Base-by-base conservation (phyloP, 2,797 vertebrate genomes). In the Sardinella longiceps region DNA sequence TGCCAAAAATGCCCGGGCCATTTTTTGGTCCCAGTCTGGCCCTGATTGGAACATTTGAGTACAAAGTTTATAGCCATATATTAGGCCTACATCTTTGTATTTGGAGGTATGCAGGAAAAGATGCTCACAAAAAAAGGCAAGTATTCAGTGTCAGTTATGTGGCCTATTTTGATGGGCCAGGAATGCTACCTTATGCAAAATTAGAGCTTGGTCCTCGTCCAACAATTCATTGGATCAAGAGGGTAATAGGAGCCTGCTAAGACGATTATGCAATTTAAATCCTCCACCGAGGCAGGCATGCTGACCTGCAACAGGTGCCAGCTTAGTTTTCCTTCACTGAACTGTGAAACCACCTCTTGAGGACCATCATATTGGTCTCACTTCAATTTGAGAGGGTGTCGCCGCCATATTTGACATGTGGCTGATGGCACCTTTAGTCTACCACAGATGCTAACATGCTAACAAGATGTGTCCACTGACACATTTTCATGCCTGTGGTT, bases 201-300 rank as follows among this genome's bases (percentile, higher is more conserved):
- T 39, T 39, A 77, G 5, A 6, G 18, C 70, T 77, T 77, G 70
- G 70, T 39, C 18, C 5, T 43, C 20, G 37, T 77, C 70, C 70
- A 77, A 77, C 5, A 23, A 43, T 77, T 77, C 20, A 74, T 74
- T 23, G 70, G 33, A 77, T 77, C 70, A 43, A 18, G 70, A 23
- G 33, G 20, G 70, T 43, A 77, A 77, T 43, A 39, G 33, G 70
- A 77, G 20, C 70, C 70, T 77, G 70, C 70, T 77, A 39, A 77
- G 70, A 77, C 3, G 33, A 6, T 77, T 77, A 43, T 33, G 70
- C 70, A 77, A 77, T 77, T 77, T 77, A 23, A 77, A 77, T 20
- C 70, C 70, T 77, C 37, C 5, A 18, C 37, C 37, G 43, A 3
- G 70, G 70, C 37, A 43, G 70, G 70, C 37, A 43, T 28, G 43